A percentile compares a stretch with the other conserved stretches of the same genome.
Evolutionary conservation across 2,888 invertebrate species (phyloP).

Genomic region (Meta bourneti): DNA sequence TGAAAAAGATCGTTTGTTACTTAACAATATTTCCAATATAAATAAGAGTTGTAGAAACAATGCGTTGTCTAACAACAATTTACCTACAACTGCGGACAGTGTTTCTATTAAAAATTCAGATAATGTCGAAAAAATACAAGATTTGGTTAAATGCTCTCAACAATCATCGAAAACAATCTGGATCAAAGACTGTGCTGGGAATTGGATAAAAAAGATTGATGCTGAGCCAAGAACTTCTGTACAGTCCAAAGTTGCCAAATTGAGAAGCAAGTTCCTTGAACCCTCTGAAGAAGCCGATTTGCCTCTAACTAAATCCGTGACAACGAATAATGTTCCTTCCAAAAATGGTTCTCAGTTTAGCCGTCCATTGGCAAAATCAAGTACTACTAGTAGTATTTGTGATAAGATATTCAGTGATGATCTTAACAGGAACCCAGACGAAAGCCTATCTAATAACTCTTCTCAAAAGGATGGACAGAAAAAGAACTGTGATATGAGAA

Average conservation of each 20-base stretch:
- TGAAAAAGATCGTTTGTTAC: constrained; percentile 40
- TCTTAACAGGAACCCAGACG: neutral
- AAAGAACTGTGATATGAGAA: neutral
- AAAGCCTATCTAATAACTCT: neutral
- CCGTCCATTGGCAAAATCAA: constrained; percentile 73
- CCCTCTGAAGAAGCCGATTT: constrained; percentile 11
- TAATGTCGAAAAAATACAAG: constrained; percentile 54
- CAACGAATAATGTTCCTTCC: constrained; percentile 59
- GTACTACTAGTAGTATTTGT: constrained; percentile 69
- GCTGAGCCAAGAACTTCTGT: constrained; percentile 24
- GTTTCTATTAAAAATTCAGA: constrained; percentile 12
- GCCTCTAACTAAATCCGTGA: constrained; percentile 64
- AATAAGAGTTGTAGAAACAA: constrained; percentile 18
- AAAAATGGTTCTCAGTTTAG: constrained; percentile 16
- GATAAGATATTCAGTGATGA: constrained; percentile 47
- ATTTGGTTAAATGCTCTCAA: constrained; percentile 46
- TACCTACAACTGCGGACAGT: neutral
- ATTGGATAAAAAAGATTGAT: constrained; percentile 63
- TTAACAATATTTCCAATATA: constrained; percentile 40
- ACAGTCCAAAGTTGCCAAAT: constrained; percentile 68
- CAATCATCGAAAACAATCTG: constrained; percentile 63
- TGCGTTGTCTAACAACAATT: neutral
- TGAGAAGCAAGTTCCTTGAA: constrained; percentile 68
- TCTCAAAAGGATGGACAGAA: neutral
- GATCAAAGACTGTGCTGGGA: constrained; percentile 65